Evolutionary conservation across 2,113 vertebrate genomes (phyloP).

Genomic region (Festucalex cinctus): DNA sequence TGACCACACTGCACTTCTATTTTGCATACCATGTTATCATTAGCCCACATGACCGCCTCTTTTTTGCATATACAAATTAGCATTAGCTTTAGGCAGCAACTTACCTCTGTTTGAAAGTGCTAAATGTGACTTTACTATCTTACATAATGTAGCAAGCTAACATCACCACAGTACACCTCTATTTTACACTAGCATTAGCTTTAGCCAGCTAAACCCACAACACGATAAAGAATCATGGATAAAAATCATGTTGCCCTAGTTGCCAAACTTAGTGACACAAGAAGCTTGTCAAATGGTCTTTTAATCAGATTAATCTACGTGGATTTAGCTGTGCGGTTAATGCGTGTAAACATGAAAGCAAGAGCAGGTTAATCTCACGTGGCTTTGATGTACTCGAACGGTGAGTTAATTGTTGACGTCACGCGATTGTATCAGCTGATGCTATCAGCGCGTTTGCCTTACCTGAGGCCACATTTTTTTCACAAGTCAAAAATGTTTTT

Average conservation of each 20-base stretch:
- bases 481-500: slow-evolving; percentile 53
- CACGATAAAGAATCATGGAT: not conserved
- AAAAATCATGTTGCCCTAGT: slow-evolving; percentile 41
- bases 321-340: slow-evolving; percentile 33
- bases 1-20: not conserved
- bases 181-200: not conserved
- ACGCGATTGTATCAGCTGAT: slow-evolving; percentile 63
- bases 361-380: slow-evolving; percentile 48
- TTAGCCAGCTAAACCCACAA: not conserved
- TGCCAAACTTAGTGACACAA: slow-evolving; percentile 31
- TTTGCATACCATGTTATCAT: not conserved
- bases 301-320: slow-evolving; percentile 40
- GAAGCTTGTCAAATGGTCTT: slow-evolving; percentile 52
- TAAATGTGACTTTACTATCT: too few species aligned
- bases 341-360: slow-evolving; percentile 58
- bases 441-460: slow-evolving; percentile 56
- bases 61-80: not conserved
- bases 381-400: slow-evolving; percentile 53
- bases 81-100: not conserved
- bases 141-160: too few species aligned
- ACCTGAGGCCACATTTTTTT: slow-evolving; percentile 73
- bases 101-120: too few species aligned
- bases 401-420: slow-evolving; percentile 54
- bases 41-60: not conserved
- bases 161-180: too few species aligned